Evolutionary conservation across 2,797 vertebrate genomes (phyloP).

Genomic region (Avahi laniger): DNA sequence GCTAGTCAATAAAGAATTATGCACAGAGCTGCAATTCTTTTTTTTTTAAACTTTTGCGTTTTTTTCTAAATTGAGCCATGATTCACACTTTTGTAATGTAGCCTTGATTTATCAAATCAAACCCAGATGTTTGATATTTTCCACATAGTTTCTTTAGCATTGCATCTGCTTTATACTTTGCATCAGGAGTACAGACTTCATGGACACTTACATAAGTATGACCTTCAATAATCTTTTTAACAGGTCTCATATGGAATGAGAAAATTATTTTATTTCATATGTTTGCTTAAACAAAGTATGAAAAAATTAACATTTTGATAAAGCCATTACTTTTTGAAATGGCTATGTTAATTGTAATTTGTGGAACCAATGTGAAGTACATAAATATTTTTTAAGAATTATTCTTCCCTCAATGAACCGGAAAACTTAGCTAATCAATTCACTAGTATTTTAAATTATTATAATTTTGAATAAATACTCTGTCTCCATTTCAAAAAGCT

Average conservation of each 20-base stretch:
- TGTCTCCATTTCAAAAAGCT: not conserved
- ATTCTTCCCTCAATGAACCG: not conserved
- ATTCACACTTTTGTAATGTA: slow-evolving; percentile 43
- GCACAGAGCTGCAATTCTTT: slow-evolving; percentile 4
- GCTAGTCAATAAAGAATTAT: slow-evolving; percentile 56
- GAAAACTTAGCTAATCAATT: not conserved
- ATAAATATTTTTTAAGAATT: not conserved
- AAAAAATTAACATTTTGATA: not conserved
- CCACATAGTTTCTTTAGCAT: not conserved
- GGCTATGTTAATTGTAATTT: not conserved
- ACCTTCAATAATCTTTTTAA: not conserved
- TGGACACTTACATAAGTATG: not conserved
- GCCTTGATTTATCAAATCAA: slow-evolving; percentile 37
- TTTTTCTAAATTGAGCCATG: slow-evolving; percentile 39
- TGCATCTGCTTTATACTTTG: not conserved
- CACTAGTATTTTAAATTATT: not conserved
- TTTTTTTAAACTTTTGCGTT: not conserved
- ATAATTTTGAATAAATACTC: not conserved
- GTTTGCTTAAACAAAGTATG: not conserved
- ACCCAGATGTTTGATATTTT: slow-evolving; percentile 39
- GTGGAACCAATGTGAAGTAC: not conserved
- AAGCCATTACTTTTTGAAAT: not conserved
- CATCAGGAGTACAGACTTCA: not conserved
- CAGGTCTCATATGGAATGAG: not conserved
- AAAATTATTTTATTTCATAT: not conserved